Evolutionary conservation across 2,888 invertebrate species (phyloP).

Genomic region (Volucella zonaria): DNA sequence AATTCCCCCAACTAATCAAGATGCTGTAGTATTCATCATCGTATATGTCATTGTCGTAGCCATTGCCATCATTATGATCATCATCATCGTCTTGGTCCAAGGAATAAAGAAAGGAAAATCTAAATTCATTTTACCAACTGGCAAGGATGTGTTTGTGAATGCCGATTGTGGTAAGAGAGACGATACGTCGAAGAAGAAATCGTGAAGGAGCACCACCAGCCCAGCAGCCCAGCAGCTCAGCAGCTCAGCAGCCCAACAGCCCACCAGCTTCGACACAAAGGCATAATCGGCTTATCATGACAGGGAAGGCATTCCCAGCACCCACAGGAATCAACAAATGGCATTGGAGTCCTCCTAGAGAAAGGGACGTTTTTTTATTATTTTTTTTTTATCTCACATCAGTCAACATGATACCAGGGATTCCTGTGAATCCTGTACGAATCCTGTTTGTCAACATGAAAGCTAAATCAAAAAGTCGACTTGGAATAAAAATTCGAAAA

Average conservation of each 20-base stretch:
- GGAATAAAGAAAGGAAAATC: constrained; percentile 37
- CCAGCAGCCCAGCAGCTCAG: constrained; percentile 18
- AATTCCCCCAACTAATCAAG: constrained; percentile 71
- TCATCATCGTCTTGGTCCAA: constrained; percentile 11
- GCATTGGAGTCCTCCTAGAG: constrained; percentile 46
- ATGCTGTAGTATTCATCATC: constrained; percentile 18
- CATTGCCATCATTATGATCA: too few species aligned
- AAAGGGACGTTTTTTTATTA: constrained; percentile 31
- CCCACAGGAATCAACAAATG: constrained; percentile 71
- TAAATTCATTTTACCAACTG: constrained; percentile 46
- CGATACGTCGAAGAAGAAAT: constrained; percentile 43
- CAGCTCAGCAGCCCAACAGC: constrained; percentile 12
- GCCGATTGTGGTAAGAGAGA: constrained; percentile 11
- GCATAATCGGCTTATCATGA: constrained; percentile 70
- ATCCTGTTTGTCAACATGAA: constrained; percentile 71
- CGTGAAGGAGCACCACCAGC: constrained; percentile 36
- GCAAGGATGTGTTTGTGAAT: constrained; percentile 17
- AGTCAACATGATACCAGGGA: constrained; percentile 55
- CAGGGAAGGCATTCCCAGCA: constrained; percentile 21
- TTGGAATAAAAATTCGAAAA: constrained; percentile 71
- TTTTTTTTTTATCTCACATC: constrained; percentile 40
- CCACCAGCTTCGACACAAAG: constrained; percentile 39
- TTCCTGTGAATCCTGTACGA: constrained; percentile 63
- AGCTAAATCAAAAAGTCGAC: constrained; percentile 65
- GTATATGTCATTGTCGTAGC: not conserved